Base-by-base conservation (phyloP, 1,140 invertebrate genomes). In the Bombus polaris region DNA sequence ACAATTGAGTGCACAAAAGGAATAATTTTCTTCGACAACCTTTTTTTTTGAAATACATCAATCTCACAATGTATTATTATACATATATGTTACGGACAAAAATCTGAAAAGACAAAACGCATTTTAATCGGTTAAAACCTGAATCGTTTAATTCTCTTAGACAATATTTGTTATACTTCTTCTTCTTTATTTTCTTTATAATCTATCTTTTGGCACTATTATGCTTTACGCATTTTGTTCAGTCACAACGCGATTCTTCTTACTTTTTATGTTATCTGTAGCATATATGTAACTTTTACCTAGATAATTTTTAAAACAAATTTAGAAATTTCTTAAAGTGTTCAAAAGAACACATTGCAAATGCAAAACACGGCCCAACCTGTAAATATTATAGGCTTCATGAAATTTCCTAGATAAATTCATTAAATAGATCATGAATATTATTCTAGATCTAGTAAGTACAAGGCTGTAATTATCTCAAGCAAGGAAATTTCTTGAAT, bases 351-450 rank as follows among this genome's bases (percentile, higher is more conserved):
- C n/a, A 35, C n/a, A 32, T 70, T 32, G 65, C 62, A 70, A 44
- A 53, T n/a, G 59, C 4, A 28, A 62, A n/a, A 62, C 59, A 62
- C 0, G 35, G 78, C 70, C 62, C 42, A 53, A 53, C 32, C 35
- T 70, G 65, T 80, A 70, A 80, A 70, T 70, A 70, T 80, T 70
- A 47, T 44, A 70, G 44, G 22, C 37, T 59, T 70, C 39, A 37
- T 77, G 22, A 47, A 83, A 71, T 44, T 78, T 70, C 32, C 18
- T 83, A 66, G n/a, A 9, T 47, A 44, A 82, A 74, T 37, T 74
- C n/a, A 22, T 35, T 74, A 44, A 82, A 59, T 73, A 81, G 37
- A 73, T 62, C 39, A 8, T 37, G 10, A 12, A 59, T 44, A 25
- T 73, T 59, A 78, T 37, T 39, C 39, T 65, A 44, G 37, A 44